Base-by-base conservation (phyloP, 1,140 invertebrate species). In the Vanessa tameamea region DNA sequence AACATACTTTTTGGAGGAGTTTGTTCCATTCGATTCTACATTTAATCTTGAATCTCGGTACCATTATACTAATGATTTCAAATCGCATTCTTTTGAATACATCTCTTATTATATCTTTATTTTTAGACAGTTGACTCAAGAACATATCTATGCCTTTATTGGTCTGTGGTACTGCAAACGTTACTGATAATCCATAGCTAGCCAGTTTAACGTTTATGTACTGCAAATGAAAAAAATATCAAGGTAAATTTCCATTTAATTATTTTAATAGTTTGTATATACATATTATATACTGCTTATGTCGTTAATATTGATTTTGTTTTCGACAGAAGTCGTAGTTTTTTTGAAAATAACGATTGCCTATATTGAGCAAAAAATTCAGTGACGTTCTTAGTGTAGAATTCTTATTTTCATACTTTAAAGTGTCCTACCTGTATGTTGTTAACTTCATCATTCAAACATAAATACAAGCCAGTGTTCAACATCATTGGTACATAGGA, bases 1-100 rank as follows among this genome's bases (percentile, higher is more conserved):
- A 31, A 31, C 26, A n/a, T 68, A 73, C 72, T 65, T 73, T 68
- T 53, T 53, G n/a, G 16, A 73, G 51, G 12, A 50, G 20, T 43
- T 47, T 73, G 5, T 51, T 47, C 72, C 53, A 73, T 4, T 73
- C 65, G 0, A 73, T 43, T 26, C 13, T 11, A 68, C 6, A 51
- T 47, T 86, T 87, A 9, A 88, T 82, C 69, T 85, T 86, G 12
- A 88, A 81, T 50, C 82, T 82, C 1, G 87, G 87, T 37, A 88
- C 14, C 64, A 47, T 37, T 9, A 86, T 15, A 7, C 63, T 80
- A 31, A 85, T 3, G 15, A 59, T 9, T 26, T 76, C 69, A 37
- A 64, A 64, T 16, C 61, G 47, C 82, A 84, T 82, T 16, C 43
- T 63, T 9, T 71, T 80, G 8, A 73, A 66, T 8, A 77, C 31